Evolutionary conservation across 2,797 vertebrate species (phyloP), one percentile per base, ranked within the genome.

Genomic region (Esox masquinongy): DNA sequence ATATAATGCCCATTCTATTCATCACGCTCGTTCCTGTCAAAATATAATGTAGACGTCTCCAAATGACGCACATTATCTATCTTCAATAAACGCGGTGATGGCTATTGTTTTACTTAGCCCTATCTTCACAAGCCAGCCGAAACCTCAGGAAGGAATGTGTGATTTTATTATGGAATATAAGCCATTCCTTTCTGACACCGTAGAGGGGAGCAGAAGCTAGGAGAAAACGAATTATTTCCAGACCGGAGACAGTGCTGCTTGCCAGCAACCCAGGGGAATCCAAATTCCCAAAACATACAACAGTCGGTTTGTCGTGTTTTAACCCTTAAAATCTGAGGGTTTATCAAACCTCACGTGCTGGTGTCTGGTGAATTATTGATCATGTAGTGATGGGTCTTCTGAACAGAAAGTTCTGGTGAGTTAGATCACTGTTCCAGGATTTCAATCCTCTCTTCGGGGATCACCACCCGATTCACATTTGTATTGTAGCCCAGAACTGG

Each of bases 131-230:
- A 70, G 49, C 66, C 47, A 77, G 73, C n/a, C 76, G 80, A 77
- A 79, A 84, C 79, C 84, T 75, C 78, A 81, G 70, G 79, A 87
- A 82, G 82, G 56, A 63, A 79, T 80, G 76, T 85, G 85, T 83
- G 85, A 47, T 14, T 47, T 47, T 47, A 47, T 68, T 17, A 80
- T 72, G 70, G 84, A 84, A 85, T 79, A 78, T 78, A 78, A 84
- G 84, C 79, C 82, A 75, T 80, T 87, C 81, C 79, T 79, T 82
- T 85, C 78, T 85, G 81, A 91, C 88, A 84, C 86, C 77, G 26
- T 75, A 81, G 70, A 85, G 43, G 47, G 72, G 77, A 77, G 63
- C 63, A 51, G 82, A 83, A 88, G 81, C 75, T 73, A 88, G 87
- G 81, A 79, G 80, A 86, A 82, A 81, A 68, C 4, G 59, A 77